Evolutionary conservation across 2,113 vertebrate species (phyloP), one percentile per base, ranked within the genome.

Genomic region (Ailuropoda melanoleuca): DNA sequence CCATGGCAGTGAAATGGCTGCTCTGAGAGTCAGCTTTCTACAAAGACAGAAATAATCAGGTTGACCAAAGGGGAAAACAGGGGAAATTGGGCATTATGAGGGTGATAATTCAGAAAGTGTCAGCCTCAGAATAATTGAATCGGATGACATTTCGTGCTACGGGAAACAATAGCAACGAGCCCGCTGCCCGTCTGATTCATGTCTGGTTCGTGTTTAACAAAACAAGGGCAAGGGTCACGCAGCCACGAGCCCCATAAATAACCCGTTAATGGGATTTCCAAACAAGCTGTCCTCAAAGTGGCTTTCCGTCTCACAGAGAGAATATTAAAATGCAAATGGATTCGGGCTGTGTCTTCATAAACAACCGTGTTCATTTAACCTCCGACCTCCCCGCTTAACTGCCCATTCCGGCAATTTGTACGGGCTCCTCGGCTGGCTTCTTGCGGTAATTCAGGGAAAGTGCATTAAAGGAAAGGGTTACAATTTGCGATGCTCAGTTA

Each of bases 321-420:
- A 99, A 99, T 99, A 99, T 99, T 99, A 99, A 99, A 99, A 99
- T 99, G 99, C 99, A 99, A 99, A 99, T 99, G 99, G 99, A 99
- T 99, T 99, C 99, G 98, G 99, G 99, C 99, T 98, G 98, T 99
- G 99, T 99, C 99, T 99, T 99, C 99, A 99, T 99, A 99, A 99
- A 99, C 99, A 99, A 99, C 99, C 98, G 98, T 99, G 99, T 99
- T 99, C 99, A 99, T 99, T 99, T 99, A 99, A 99, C 99, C 99
- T 98, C 98, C 98, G 99, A 99, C 99, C 99, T 98, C 99, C 97
- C 96, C 98, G 99, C 99, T 99, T 99, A 99, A 99, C 99, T 99
- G 99, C 99, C 99, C 99, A 99, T 99, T 99, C 99, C 99, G 99
- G 99, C 99, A 99, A 99, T 99, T 99, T 99, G 99, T 99, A 97